phyloP scores from a whole-genome alignment of 2,888 invertebrate species.

The Hyppa rectilinea region DNA sequence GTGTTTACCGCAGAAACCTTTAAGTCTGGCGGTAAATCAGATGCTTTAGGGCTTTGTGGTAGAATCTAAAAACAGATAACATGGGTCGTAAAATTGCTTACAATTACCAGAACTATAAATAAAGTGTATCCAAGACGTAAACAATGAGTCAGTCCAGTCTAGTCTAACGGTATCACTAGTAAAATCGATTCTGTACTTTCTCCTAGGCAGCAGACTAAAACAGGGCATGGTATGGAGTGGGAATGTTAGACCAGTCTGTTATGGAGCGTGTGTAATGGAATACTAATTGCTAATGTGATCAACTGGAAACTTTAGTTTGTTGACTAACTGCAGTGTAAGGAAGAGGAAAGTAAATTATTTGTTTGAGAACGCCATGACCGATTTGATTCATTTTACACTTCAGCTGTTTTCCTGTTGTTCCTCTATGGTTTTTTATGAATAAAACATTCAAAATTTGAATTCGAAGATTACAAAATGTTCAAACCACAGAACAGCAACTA shows the following conservation, averaged over 20 bases:
- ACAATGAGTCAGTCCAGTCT: conserved; percentile 72
- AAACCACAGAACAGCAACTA: not conserved
- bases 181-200: conserved; percentile 76
- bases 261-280: conserved; percentile 61
- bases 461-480: not conserved
- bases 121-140: conserved; percentile 63
- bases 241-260: conserved; percentile 55
- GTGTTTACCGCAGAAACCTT: conserved; percentile 48
- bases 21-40: conserved; percentile 46
- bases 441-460: not conserved
- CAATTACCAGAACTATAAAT: conserved; percentile 66
- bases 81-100: conserved; percentile 53
- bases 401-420: not conserved
- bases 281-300: conserved; percentile 48
- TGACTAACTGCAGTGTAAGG: conserved; percentile 19
- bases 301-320: conserved; percentile 18
- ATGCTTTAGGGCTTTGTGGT: conserved; percentile 48
- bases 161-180: conserved; percentile 62
- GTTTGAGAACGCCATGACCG: not conserved
- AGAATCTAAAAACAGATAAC: conserved; percentile 59
- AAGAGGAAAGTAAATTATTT: conserved; percentile 13
- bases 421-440: not conserved
- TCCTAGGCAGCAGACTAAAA: conserved; percentile 71
- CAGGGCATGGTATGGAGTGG: conserved; percentile 69
- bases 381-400: not conserved